Base-by-base conservation (phyloP, 2,888 invertebrate species). In the Harpagoxenus sublaevis region DNA sequence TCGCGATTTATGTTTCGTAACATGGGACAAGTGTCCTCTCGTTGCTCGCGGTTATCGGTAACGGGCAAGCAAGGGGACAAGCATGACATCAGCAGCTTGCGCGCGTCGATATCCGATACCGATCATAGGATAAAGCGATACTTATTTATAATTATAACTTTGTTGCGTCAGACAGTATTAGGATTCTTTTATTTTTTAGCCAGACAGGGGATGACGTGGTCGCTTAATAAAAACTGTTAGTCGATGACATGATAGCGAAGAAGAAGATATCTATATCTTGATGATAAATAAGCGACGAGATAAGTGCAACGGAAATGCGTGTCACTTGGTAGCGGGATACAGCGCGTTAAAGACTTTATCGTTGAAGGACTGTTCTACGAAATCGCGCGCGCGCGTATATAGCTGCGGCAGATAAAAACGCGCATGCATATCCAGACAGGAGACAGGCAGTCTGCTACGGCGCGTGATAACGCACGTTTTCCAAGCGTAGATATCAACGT, bases 401-500 rank as follows among this genome's bases (percentile, higher is more conserved):
- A 18, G 79, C 2, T 28, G 23, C 6, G 55, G 9, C 39, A 60
- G 86, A 89, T 89, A 90, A 89, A 84, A 79, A 83, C 51, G 48
- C 62, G 68, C 53, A 39, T 39, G 42, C 48, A 45, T 63, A 66
- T 70, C 35, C 55, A 15, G 73, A 63, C 84, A 31, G 73, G 85
- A 90, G 90, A 91, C 92, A 91, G 62, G 86, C 91, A 83, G 90
- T 91, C 91, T 91, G 86, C 79, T 78, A 9, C 12, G 73, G 45
- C 28, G n/a, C 48, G 10, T 53, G 88, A 88, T 90, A 90, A 86
- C 79, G 77, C 87, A 83, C 86, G 88, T 89, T 70, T 74, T 77
- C 79, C 70, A 62, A 79, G 85, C 42, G 15, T n/a, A 51, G 63
- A 63, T 89, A 89, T 39, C 71, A 31, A n/a, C 62, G 73, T 57